Base-by-base conservation (phyloP, 2,797 vertebrate genomes). In the Amblyopsis hoosieri region DNA sequence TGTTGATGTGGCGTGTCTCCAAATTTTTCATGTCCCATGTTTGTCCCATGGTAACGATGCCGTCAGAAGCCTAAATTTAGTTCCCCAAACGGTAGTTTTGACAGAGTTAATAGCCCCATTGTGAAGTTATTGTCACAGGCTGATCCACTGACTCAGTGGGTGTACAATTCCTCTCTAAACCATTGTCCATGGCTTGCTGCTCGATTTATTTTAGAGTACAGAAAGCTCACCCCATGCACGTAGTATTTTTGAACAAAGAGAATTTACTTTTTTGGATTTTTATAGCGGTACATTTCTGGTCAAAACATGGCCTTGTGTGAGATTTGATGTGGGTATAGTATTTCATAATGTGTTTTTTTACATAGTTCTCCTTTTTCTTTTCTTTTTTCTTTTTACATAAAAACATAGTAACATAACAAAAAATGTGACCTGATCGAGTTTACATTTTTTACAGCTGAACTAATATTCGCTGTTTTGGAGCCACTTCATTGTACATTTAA, bases 1-100 rank as follows among this genome's bases (percentile, higher is more conserved):
- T n/a, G 6, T 4, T 2, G 12, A 5, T 37, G 45, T 48, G 4
- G 29, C n/a, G 12, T n/a, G 29, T 62, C 42, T 58, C 15, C 45
- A 48, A 56, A 51, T 56, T 9, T 12, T 14, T 50, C 13, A 33
- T 47, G 23, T 29, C 23, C 23, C 33, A 14, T 14, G 23, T 17
- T 52, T 47, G 57, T 29, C 45, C 19, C n/a, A 42, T 51, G 10
- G 12, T 12, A 48, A 47, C 15, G 19, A 61, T 61, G 33, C 29
- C 33, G n/a, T 60, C 58, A 50, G 14, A 23, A 15, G 23, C 49
- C 59, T 17, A 61, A 33, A 52, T 61, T 52, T 60, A 60, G 58
- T 47, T 60, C 47, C 31, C 58, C 33, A 50, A 29, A 60, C 47
- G 33, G 15, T 15, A 50, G 58, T 48, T 61, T 49, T 51, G 33